phyloP scores from a whole-genome alignment of 2,888 invertebrate species.

The Octodonta nipae region DNA sequence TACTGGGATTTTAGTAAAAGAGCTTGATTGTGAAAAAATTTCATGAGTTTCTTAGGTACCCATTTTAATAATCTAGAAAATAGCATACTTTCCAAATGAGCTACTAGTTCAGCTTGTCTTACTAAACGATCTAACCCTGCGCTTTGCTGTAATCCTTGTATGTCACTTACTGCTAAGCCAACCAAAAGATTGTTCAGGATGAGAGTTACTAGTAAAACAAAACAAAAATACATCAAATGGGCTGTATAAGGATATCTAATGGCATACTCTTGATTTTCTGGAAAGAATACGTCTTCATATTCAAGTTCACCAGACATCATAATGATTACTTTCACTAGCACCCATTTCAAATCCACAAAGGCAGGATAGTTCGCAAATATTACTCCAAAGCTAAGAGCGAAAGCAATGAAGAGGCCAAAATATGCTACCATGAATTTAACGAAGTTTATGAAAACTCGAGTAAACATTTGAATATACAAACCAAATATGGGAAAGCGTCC shows the following conservation, averaged over 20 bases:
- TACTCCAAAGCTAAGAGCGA: slow-evolving; percentile 69
- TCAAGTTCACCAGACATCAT: slow-evolving; percentile 85
- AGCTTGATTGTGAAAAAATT: slow-evolving; percentile 57
- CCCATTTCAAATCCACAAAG: slow-evolving; percentile 49
- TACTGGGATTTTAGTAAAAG: slow-evolving; percentile 61
- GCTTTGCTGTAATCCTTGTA: slow-evolving; percentile 64
- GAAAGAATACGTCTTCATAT: slow-evolving; percentile 70
- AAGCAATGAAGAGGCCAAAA: slow-evolving; percentile 65
- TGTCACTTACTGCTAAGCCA: slow-evolving; percentile 75
- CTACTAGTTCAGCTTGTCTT: slow-evolving; percentile 68
- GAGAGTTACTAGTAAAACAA: slow-evolving; percentile 66
- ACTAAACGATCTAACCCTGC: slow-evolving; percentile 69
- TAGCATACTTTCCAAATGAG: slow-evolving; percentile 68
- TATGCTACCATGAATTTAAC: slow-evolving; percentile 69
- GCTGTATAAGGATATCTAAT: slow-evolving; percentile 50
- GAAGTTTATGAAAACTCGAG: slow-evolving; percentile 70
- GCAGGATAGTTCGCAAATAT: slow-evolving; percentile 64
- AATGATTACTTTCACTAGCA: slow-evolving; percentile 63
- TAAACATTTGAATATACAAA: slow-evolving; percentile 78
- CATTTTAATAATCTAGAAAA: slow-evolving; percentile 62
- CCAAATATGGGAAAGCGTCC: slow-evolving; percentile 78
- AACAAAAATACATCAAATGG: slow-evolving; percentile 61
- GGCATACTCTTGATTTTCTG: slow-evolving; percentile 34
- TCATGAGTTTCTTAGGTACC: slow-evolving; percentile 45
- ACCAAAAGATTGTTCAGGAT: slow-evolving; percentile 73